Base-by-base conservation (phyloP, 2,113 vertebrate genomes). In the Sceloporus undulatus region DNA sequence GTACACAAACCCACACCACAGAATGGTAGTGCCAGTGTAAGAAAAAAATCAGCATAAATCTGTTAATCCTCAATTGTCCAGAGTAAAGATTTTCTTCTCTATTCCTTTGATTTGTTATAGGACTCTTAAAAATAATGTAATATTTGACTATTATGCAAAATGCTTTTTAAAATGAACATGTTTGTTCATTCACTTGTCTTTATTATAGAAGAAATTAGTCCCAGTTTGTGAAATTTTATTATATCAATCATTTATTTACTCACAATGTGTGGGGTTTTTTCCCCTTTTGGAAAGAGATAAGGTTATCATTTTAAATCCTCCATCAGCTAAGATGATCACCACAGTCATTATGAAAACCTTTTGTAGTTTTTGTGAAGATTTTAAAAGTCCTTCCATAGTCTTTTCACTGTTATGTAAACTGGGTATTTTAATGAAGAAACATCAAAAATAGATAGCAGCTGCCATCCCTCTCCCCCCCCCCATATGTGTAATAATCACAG, bases 361-460 rank as follows among this genome's bases (percentile, higher is more conserved):
- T n/a, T 25, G 25, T 88, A 75, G 80, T 14, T 0, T 89, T 59
- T 66, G 59, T 75, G 2, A 27, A 79, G 6, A 0, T 92, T 91
- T 81, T 34, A 38, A 77, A 1, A 79, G 52, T 80, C 29, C 0
- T 48, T 85, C 62, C 42, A n/a, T 56, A 13, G 10, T 52, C 52
- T 70, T 34, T 0, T 85, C 4, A 68, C 6, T 93, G 90, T 90
- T 86, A 86, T 81, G 40, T 62, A 82, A 71, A 85, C 48, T 10
- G 65, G 23, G 42, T 0, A 0, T 86, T 86, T 91, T 81, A 52
- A 68, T 65, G 29, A 65, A 87, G 21, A 59, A 74, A 62, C 5
- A 23, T 68, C 40, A 90, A 88, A 78, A 70, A 88, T 14, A 85
- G 86, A 89, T 8, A 34, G 21, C 54, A 68, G 23, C 42, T 90